Base-by-base conservation (phyloP, 2,113 vertebrate genomes). In the Cynocephalus volans region DNA sequence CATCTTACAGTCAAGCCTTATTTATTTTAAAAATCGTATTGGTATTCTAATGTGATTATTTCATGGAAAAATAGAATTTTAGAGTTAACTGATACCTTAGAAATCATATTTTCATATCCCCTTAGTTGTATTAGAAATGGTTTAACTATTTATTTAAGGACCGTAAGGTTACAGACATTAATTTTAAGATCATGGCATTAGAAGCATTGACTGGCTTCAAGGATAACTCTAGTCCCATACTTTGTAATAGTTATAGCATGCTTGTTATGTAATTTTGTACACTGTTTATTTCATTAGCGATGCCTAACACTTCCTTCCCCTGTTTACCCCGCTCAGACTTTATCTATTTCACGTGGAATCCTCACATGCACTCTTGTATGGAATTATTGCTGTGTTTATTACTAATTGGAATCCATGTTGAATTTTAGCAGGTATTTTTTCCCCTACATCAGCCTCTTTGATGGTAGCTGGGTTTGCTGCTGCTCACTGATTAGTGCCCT, bases 381-480 rank as follows among this genome's bases (percentile, higher is more conserved):
- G 93, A 64, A 69, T 64, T 80, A 81, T 60, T 64, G 80, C 69
- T 64, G 0, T 69, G 19, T 89, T 85, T 96, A 87, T 88, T 82
- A 28, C 69, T 65, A 31, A 86, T 36, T 45, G 62, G 80, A 85
- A 67, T 62, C 65, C 79, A 18, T 48, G 69, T 36, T 85, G 62
- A 62, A 58, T 84, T 96, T 93, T 84, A 90, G 89, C 0, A 2
- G 67, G 58, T 36, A 89, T 50, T 45, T 17, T 3, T 41, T 13
- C 84, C 60, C 62, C 21, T 75, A 60, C 41, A n/a, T 96, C 52
- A 97, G 93, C 54, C 9, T 18, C 12, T 88, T 87, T 97, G 87
- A 28, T 96, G 80, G 92, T 65, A 89, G 64, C 75, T 95, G 48
- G 75, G 95, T 96, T 88, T 97, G 88, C 58, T 93, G 97, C 90